A percentile compares a stretch with the other conserved stretches of the same genome.
These are phyloP conservation scores for Chaetops frenatus DNA, from an alignment of 2,113 vertebrate species.

Conservation along the genomic window DNA sequence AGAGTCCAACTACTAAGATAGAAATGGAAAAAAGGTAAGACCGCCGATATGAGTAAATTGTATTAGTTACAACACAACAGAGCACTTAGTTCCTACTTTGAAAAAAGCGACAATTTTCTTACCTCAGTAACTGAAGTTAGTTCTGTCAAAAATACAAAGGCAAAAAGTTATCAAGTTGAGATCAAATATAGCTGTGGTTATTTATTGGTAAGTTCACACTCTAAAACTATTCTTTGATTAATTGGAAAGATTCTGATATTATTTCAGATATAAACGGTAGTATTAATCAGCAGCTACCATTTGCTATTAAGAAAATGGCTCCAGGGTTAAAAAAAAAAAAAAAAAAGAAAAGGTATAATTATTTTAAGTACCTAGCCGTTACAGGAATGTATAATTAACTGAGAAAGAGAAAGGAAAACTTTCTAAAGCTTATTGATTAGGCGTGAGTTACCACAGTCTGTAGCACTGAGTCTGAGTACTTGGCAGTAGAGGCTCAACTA, in stretches of 20 bases:
- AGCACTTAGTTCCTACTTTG: neutral
- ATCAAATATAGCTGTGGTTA: neutral
- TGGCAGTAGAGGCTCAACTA: neutral
- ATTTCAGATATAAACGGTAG: neutral
- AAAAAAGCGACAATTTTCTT: neutral
- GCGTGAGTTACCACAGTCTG: neutral
- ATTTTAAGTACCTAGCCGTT: neutral
- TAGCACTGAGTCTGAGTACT: neutral
- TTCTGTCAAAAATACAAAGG: neutral
- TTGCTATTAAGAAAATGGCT: neutral
- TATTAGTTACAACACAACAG: neutral
- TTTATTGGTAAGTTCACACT: neutral
- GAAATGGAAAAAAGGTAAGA: neutral
- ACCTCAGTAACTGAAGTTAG: neutral
- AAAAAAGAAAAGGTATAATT: neutral
- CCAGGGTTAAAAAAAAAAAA: neutral
- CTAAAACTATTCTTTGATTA: neutral
- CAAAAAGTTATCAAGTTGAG: neutral
- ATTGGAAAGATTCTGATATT: neutral
- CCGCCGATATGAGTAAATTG: neutral
- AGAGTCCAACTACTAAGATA: neutral
- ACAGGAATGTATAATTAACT: neutral
- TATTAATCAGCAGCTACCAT: neutral
- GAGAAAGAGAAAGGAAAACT: neutral
- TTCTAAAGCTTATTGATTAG: neutral